Base-by-base conservation (phyloP, 1,140 invertebrate species). In the Eumaeus atala region DNA sequence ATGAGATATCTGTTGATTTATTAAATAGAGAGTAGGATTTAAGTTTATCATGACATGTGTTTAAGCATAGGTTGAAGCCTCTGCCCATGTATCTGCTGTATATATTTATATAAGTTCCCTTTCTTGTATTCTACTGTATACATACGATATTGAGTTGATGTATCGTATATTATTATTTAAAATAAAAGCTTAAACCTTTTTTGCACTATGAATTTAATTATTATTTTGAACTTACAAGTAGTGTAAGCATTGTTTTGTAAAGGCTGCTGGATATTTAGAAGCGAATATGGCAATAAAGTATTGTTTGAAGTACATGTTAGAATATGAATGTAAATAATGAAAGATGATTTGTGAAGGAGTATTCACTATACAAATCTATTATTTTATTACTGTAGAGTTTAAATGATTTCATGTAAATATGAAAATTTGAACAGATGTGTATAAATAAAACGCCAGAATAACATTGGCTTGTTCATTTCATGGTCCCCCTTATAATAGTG, bases 391-490 rank as follows among this genome's bases (percentile, higher is more conserved):
- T 62, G 67, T 78, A 79, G 74, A 72, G 62, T 72, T 72, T 69
- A 70, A 70, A 71, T 76, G 69, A 68, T 70, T 76, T 72, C 75
- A 79, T 83, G 77, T 83, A 85, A 62, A 83, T 83, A 83, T 64
- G 49, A 67, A 72, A 68, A 75, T 72, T 77, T 79, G 66, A 58
- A 78, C 64, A 76, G 69, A 79, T 70, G 70, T 85, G 82, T 81
- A 81, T 80, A 82, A 85, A 74, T 73, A 62, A 75, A 78, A 72
- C 57, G 64, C 62, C 62, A 81, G 74, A 70, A 74, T 67, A 58
- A 57, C 28, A 50, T 38, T 37, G 36, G 33, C 38, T 58, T 37
- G 51, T 64, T 64, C 36, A 54, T 57, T 51, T 54, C n/a, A 40
- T 34, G 17, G 4, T 48, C 16, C 10, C 16, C 10, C 47, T 57